Evolutionary conservation across 2,888 invertebrate genomes (phyloP), one percentile per base, ranked within the genome.

Genomic region (Lepas anatifera): DNA sequence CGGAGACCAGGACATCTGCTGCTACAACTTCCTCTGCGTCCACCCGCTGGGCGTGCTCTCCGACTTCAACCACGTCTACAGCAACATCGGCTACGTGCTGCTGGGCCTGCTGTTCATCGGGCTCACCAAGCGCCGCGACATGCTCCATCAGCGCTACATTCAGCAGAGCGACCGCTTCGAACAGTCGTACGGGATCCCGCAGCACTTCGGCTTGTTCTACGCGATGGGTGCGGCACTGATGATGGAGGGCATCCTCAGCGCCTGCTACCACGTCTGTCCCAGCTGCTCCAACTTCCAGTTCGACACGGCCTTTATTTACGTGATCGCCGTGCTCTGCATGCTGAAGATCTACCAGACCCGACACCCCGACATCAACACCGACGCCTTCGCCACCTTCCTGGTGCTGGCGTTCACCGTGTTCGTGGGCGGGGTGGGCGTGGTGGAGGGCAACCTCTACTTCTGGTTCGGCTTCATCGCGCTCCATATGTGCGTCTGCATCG

Each of bases 271-370:
- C 77, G 86, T 94, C 58, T 94, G 94, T 76, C 94, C 94, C 0
- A 92, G 89, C 79, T 87, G 88, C 77, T 87, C 89, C 77, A 94
- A 94, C 81, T 94, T 93, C 79, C 94, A 94, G 79, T 94, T 94
- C 79, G 93, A 94, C 79, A 91, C 93, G 0, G 90, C 92, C 75
- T 93, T 93, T 79, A 95, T 95, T 94, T 95, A 94, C 80, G 88
- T 93, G 75, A 92, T 92, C 76, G 87, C 92, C 0, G 89, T 91
- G 70, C 81, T 95, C 69, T 88, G 88, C 76, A 90, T 93, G 87
- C 84, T 94, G 69, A 92, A 92, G 81, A 84, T 94, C 74, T 94
- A 93, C 79, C 92, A 94, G 80, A 88, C 86, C 67, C 83, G 94
- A 1, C 94, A 94, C 80, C 90, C 93, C 0, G 94, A 94, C 78